Evolutionary conservation across 2,797 vertebrate genomes (phyloP).

Genomic region (Cheirogaleus major): DNA sequence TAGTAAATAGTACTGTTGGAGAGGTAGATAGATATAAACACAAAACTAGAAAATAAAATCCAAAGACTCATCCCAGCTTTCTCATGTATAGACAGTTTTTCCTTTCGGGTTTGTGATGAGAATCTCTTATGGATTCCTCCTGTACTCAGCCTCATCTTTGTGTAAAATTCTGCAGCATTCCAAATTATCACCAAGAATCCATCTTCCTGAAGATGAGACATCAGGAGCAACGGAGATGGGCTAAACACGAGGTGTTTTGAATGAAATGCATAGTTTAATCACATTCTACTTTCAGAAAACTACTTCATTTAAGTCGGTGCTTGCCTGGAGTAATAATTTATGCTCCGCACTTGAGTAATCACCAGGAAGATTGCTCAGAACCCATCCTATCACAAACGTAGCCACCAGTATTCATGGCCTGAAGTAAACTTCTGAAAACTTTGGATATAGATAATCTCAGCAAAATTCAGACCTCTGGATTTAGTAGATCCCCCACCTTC

Average conservation of each 20-base stretch:
- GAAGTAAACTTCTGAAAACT: conserved; percentile 65
- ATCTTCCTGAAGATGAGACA: conserved; percentile 71
- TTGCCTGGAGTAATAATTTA: conserved; percentile 81
- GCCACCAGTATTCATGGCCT: conserved; percentile 55
- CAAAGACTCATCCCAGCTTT: neutral
- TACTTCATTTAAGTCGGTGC: conserved; percentile 77
- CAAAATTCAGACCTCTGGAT: conserved; percentile 43
- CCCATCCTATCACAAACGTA: conserved; percentile 59
- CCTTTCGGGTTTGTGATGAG: conserved; percentile 18
- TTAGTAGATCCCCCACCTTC: neutral
- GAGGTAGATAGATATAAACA: neutral
- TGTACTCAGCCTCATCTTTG: conserved; percentile 54
- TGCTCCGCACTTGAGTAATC: conserved; percentile 77
- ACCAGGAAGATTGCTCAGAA: conserved; percentile 74
- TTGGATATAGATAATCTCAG: conserved; percentile 38
- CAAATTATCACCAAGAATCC: conserved; percentile 74
- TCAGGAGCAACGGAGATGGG: conserved; percentile 66
- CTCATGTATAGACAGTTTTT: neutral
- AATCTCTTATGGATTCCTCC: conserved; percentile 47
- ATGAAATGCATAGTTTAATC: conserved; percentile 81
- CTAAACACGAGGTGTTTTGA: conserved; percentile 74
- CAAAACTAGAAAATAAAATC: conserved; percentile 23
- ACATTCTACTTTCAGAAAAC: conserved; percentile 79
- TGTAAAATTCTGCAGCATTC: conserved; percentile 62
- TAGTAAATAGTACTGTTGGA: neutral